phyloP scores from a whole-genome alignment of 2,888 invertebrate species.

The Theretra japonica region DNA sequence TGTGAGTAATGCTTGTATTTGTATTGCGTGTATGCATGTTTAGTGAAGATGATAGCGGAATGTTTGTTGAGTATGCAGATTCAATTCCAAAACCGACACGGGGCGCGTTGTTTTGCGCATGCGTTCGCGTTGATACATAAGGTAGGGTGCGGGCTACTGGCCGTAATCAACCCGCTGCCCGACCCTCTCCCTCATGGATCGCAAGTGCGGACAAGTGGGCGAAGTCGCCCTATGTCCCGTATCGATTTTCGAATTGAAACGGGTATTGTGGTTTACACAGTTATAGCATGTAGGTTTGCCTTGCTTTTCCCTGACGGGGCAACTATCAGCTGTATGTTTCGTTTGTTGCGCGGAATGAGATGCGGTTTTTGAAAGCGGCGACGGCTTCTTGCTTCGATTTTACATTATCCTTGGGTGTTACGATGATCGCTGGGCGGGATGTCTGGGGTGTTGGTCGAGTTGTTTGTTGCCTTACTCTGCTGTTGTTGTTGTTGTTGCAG shows the following conservation, averaged over 20 bases:
- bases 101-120: no score
- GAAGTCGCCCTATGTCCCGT: slow-evolving; percentile 29
- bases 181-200: not conserved
- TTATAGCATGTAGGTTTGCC: slow-evolving; percentile 33
- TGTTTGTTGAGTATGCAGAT: no score
- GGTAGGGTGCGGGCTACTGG: no score
- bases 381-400: not conserved
- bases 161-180: slow-evolving; percentile 10
- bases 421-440: slow-evolving; percentile 33
- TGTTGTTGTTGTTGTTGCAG: no score
- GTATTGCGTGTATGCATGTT: no score
- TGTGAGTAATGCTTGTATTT: no score
- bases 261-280: slow-evolving; percentile 30
- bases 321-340: slow-evolving; percentile 26
- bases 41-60: no score
- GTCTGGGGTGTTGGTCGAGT: not conserved
- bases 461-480: no score
- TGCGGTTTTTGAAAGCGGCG: not conserved
- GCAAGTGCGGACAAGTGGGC: not conserved
- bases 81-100: no score
- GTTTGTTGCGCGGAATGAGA: not conserved
- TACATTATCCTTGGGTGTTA: slow-evolving; percentile 30
- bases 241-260: not conserved
- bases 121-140: no score
- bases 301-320: slow-evolving; percentile 29